These are phyloP conservation scores for Galeruca laticollis DNA, from an alignment of 2,888 invertebrate genomes.

Conservation along the genomic window DNA sequence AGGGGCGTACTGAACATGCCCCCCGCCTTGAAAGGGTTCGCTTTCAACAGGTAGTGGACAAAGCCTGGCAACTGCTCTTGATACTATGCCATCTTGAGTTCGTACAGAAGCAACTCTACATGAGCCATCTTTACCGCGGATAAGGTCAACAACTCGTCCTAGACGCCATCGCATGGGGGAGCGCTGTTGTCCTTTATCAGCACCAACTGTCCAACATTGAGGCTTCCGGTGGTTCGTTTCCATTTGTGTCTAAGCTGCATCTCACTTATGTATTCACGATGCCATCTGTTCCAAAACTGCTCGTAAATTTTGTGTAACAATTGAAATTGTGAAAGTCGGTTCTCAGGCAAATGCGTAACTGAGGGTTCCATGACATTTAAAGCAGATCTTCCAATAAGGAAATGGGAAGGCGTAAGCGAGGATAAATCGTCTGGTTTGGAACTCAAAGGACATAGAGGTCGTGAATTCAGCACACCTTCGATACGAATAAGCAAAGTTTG, in stretches of 20 bases:
- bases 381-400: slow-evolving; percentile 48
- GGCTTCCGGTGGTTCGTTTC: slow-evolving; percentile 24
- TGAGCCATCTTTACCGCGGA: slow-evolving; percentile 12
- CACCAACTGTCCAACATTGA: slow-evolving; percentile 36
- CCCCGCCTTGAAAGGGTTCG: slow-evolving; percentile 2
- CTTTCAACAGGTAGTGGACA: slow-evolving; percentile 18
- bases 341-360: slow-evolving; percentile 31
- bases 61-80: slow-evolving; percentile 29
- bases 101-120: background rate
- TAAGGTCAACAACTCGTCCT: slow-evolving; percentile 36
- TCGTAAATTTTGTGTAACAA: no score
- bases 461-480: slow-evolving; percentile 54
- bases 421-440: slow-evolving; percentile 49
- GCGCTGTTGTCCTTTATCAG: slow-evolving; percentile 44
- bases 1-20: background rate
- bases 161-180: slow-evolving; percentile 41
- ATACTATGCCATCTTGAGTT: background rate
- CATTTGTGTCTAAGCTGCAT: slow-evolving; percentile 47
- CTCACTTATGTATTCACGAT: slow-evolving; percentile 47
- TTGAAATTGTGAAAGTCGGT: slow-evolving; percentile 48
- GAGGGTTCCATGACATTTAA: slow-evolving; percentile 44
- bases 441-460: slow-evolving; percentile 47
- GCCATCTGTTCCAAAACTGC: no score
- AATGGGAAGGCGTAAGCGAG: slow-evolving; percentile 53
- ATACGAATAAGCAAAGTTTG: no score